These are phyloP conservation scores for Poeciliopsis infans DNA, from an alignment of 2,797 vertebrate species.

Conservation along the genomic window DNA sequence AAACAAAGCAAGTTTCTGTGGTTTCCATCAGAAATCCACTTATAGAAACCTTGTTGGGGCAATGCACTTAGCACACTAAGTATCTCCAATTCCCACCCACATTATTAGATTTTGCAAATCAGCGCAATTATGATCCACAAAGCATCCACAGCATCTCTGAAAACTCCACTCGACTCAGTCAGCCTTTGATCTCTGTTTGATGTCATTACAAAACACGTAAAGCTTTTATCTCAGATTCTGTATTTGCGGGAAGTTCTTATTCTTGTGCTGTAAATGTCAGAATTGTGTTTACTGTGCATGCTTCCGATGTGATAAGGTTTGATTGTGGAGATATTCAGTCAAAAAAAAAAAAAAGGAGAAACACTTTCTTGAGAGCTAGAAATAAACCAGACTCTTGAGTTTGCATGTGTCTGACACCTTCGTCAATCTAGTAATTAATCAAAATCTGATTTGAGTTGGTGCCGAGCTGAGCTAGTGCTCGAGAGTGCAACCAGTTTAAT, in stretches of 20 bases:
- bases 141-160: neutral
- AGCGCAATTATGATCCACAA: slow-evolving; percentile 9
- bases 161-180: slow-evolving; percentile 6
- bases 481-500: too few relatives aligned
- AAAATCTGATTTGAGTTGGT: too few relatives aligned
- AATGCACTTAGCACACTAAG: slow-evolving; percentile 16
- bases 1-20: neutral
- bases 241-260: neutral
- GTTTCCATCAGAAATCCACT: neutral
- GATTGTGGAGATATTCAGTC: neutral
- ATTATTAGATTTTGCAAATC: slow-evolving; percentile 31
- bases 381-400: neutral
- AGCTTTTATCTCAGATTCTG: neutral
- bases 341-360: neutral
- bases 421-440: neutral
- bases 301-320: neutral
- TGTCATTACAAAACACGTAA: neutral
- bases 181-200: neutral
- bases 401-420: neutral
- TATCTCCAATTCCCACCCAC: slow-evolving; percentile 13
- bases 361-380: neutral
- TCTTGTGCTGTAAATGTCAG: neutral
- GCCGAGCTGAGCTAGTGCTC: too few relatives aligned
- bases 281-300: neutral
- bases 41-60: neutral